Base-by-base conservation (phyloP, 1,140 invertebrate genomes). In the Holotrichia oblita region DNA sequence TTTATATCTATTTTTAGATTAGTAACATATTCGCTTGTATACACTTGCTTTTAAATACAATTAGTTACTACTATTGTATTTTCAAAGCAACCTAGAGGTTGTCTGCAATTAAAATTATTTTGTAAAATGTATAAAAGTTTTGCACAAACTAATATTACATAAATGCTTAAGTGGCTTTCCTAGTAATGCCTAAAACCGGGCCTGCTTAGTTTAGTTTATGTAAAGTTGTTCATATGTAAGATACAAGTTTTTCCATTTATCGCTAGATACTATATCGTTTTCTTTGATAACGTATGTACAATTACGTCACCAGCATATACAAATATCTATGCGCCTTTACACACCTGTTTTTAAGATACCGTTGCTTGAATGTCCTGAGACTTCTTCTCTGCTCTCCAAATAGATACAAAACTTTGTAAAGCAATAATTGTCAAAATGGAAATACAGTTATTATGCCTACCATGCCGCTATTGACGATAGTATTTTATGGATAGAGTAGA, bases 341-440 rank as follows among this genome's bases (percentile, higher is more conserved):
- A 34, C 61, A 69, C 61, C 61, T 69, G 61, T 34, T 69, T 69
- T 69, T 14, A 69, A 69, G 20, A 20, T 69, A 69, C 61, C 61
- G 61, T 69, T 69, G 61, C 61, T 27, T 69, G 22, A 69, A 69
- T 69, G 61, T 69, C 24, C 24, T 69, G 61, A 22, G 22, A 10
- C 61, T 69, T 69, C 61, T 27, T 20, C 22, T 20, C 61, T 69
- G 10, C 61, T 69, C 10, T 69, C 61, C 61, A 69, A n/a, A 22
- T 69, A 69, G 61, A 69, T 69, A 69, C 17, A 20, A 34, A 27
- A 69, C 61, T 69, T 69, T 69, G 61, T 69, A 24, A 69, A 69
- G 61, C 22, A 69, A 69, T 69, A 69, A 69, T 69, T 69, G 61
- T 69, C 61, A 69, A 69, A 69, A 69, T 69, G 61, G 61, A 69